These are phyloP conservation scores for Schrankia costaestrigalis DNA, from an alignment of 2,888 invertebrate genomes.

Conservation along the genomic window DNA sequence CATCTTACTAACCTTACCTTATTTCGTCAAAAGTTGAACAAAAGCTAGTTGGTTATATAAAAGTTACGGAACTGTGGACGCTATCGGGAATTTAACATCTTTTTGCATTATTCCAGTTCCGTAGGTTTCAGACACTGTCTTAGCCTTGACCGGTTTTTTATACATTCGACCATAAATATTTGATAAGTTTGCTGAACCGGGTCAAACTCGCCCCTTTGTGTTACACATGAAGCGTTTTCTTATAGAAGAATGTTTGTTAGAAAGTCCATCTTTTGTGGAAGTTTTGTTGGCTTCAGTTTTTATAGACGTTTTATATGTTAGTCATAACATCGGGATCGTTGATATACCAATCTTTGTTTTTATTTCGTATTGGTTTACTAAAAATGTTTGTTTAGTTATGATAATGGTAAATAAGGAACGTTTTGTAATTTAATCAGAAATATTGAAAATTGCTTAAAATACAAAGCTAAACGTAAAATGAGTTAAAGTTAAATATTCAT, in stretches of 20 bases:
- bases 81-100: slow-evolving; percentile 18
- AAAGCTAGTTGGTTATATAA: slow-evolving; percentile 4
- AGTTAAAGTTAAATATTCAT: no score
- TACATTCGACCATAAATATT: slow-evolving; percentile 29
- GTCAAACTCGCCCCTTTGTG: slow-evolving; percentile 15
- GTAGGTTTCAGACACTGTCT: slow-evolving; percentile 10
- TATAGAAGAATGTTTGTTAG: slow-evolving; percentile 1
- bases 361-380: no score
- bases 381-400: no score
- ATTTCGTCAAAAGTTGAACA: no score
- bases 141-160: slow-evolving; percentile 29
- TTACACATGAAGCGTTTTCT: slow-evolving; percentile 3
- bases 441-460: no score
- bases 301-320: no score
- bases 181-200: slow-evolving; percentile 22
- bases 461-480: no score
- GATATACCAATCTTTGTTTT: background rate
- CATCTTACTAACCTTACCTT: no score
- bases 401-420: no score
- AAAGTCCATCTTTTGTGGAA: slow-evolving; percentile 1
- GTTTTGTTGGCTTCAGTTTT: background rate
- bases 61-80: slow-evolving; percentile 6
- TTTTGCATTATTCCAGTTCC: slow-evolving; percentile 15
- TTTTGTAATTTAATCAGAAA: no score
- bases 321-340: no score